A percentile compares a stretch with the other conserved stretches of the same genome.
Conservation (phyloP, 2,888 invertebrate genomes). For the Teinopalpus imperialis region DNA sequence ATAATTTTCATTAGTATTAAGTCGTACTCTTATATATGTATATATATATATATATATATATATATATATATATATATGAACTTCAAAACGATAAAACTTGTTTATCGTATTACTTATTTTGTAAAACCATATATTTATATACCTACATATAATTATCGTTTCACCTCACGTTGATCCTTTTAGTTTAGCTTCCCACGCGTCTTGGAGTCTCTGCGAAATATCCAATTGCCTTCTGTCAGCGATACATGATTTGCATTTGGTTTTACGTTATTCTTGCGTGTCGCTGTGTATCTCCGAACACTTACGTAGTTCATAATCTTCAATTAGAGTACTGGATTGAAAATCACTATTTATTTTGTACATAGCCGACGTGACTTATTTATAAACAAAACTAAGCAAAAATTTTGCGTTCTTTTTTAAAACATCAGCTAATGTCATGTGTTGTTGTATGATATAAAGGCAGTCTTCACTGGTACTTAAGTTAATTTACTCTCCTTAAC, state of each 20-base stretch:
- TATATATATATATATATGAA: no score
- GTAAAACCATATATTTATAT: neutral
- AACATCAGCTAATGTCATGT: no score
- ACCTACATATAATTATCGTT: conserved; percentile 21
- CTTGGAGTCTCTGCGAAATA: conserved; percentile 42
- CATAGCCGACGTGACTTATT: conserved; percentile 10
- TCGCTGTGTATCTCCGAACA: conserved; percentile 25
- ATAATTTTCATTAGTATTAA: no score
- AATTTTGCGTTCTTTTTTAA: no score
- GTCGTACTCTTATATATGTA: no score
- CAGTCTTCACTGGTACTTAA: no score
- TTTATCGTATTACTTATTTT: conserved; percentile 7
- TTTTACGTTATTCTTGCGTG: conserved; percentile 33
- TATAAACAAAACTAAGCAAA: no score
- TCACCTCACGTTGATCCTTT: conserved; percentile 48
- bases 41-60: no score
- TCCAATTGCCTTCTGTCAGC: conserved; percentile 54
- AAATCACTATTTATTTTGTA: neutral
- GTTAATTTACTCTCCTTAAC: no score
- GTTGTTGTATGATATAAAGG: no score
- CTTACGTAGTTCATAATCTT: conserved; percentile 28
- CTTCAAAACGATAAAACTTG: neutral
- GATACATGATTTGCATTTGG: conserved; percentile 40
- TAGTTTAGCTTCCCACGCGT: conserved; percentile 59
- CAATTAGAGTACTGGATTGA: neutral